These are phyloP conservation scores for Lapara coniferarum DNA, from an alignment of 2,888 invertebrate genomes.

Conservation along the genomic window DNA sequence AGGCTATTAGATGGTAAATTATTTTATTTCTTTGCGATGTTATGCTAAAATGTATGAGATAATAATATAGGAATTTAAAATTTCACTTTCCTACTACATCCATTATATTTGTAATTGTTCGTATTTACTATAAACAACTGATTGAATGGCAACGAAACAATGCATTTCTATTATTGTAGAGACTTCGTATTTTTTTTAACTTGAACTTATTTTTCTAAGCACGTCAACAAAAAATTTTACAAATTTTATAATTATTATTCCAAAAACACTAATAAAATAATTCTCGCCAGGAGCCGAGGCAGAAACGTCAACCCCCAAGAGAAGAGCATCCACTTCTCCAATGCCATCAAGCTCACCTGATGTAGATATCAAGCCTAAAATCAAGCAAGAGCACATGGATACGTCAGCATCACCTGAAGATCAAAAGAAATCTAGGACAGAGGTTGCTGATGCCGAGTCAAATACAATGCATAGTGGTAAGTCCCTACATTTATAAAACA, in stretches of 20 bases:
- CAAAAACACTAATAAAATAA: background rate
- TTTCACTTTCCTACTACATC: no score
- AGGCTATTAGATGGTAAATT: slow-evolving; percentile 84
- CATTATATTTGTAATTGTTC: no score
- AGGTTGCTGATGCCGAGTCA: slow-evolving; percentile 93
- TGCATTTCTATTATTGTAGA: no score
- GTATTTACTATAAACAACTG: no score
- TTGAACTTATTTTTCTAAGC: no score
- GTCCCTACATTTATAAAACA: slow-evolving; percentile 56
- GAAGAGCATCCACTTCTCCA: slow-evolving; percentile 83
- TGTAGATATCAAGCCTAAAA: slow-evolving; percentile 80
- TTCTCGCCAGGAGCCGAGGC: slow-evolving; percentile 69
- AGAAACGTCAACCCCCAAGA: slow-evolving; percentile 85
- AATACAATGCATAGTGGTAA: slow-evolving; percentile 96
- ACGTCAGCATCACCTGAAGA: slow-evolving; percentile 86
- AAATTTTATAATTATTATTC: background rate
- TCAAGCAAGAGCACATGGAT: slow-evolving; percentile 88
- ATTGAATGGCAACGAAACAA: no score
- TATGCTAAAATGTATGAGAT: no score
- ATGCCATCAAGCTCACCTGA: slow-evolving; percentile 81
- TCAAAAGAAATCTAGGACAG: slow-evolving; percentile 90
- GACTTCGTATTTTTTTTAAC: no score
- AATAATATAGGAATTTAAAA: no score
- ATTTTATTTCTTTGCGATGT: background rate
- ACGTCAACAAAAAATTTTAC: no score